Percentiles rank a stretch among this genome's conserved stretches.
Conservation (phyloP, 2,888 invertebrate genomes). For the Acleris sparsana region DNA sequence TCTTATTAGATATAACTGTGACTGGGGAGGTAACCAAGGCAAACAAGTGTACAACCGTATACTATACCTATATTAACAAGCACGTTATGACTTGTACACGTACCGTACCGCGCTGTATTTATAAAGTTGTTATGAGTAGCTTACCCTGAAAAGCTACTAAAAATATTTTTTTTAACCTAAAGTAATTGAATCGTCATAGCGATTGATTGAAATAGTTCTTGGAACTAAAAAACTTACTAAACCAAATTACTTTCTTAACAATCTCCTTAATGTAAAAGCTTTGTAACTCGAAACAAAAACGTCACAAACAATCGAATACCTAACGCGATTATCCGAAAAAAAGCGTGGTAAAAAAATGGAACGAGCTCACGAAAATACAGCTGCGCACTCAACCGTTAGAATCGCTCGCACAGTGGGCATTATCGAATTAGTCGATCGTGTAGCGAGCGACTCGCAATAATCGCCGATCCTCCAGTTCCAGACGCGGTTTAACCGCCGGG, state of each 20-base stretch:
- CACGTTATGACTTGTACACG: neutral
- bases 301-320: slow-evolving; percentile 37
- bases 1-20: slow-evolving; percentile 64
- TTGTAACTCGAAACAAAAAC: slow-evolving; percentile 32
- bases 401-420: slow-evolving; percentile 63
- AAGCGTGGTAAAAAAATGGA: slow-evolving; percentile 38
- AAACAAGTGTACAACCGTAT: slow-evolving; percentile 30
- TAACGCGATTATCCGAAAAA: slow-evolving; percentile 37
- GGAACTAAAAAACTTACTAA: neutral
- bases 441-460: slow-evolving; percentile 65
- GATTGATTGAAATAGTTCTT: too few species aligned
- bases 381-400: slow-evolving; percentile 64
- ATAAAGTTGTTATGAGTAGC: slow-evolving; percentile 2
- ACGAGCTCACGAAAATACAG: slow-evolving; percentile 47
- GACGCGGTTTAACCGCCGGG: slow-evolving; percentile 66
- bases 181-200: too few species aligned
- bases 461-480: slow-evolving; percentile 67
- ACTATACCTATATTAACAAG: slow-evolving; percentile 5
- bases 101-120: slow-evolving; percentile 4
- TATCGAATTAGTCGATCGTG: slow-evolving; percentile 76
- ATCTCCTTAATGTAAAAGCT: slow-evolving; percentile 1
- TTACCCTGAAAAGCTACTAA: slow-evolving; percentile 3
- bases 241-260: slow-evolving; percentile 11
- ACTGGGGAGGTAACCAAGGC: slow-evolving; percentile 47
- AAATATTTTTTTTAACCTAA: too few species aligned